phyloP scores from a whole-genome alignment of 23 tunicate genomes.

The Botrylloides violaceus region DNA sequence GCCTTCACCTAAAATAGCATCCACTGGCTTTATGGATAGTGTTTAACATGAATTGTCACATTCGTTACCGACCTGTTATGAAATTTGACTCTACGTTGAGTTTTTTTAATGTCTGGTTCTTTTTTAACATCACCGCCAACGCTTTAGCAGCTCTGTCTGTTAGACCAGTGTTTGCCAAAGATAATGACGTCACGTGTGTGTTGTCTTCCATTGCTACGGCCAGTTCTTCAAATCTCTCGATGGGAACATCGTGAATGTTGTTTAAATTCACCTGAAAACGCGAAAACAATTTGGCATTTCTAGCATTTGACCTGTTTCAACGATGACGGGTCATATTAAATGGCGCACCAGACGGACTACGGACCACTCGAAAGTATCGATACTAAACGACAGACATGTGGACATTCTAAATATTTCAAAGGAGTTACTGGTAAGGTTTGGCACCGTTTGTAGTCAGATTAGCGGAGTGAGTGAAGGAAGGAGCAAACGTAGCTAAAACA shows the following conservation, averaged over 20 bases:
- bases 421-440: no score
- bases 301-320: no score
- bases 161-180: conserved; percentile 74
- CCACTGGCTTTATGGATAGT: background rate
- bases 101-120: conserved; percentile 64
- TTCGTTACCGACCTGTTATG: conserved; percentile 57
- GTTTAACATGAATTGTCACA: background rate
- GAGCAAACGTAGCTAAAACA: no score
- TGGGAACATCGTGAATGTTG: conserved; percentile 92
- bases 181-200: conserved; percentile 61
- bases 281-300: no score
- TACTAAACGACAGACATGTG: no score
- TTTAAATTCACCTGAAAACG: conserved; percentile 85
- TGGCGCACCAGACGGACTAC: no score
- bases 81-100: conserved; percentile 90
- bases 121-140: conserved; percentile 73
- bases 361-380: no score
- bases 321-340: no score
- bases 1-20: conserved; percentile 63
- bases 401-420: no score
- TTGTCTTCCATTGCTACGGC: conserved; percentile 87
- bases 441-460: no score
- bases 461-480: no score
- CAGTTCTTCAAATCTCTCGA: conserved; percentile 84
- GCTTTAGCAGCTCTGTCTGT: conserved; percentile 77